Evolutionary conservation across 2,113 vertebrate genomes (phyloP).

Genomic region (Microtus oregoni): DNA sequence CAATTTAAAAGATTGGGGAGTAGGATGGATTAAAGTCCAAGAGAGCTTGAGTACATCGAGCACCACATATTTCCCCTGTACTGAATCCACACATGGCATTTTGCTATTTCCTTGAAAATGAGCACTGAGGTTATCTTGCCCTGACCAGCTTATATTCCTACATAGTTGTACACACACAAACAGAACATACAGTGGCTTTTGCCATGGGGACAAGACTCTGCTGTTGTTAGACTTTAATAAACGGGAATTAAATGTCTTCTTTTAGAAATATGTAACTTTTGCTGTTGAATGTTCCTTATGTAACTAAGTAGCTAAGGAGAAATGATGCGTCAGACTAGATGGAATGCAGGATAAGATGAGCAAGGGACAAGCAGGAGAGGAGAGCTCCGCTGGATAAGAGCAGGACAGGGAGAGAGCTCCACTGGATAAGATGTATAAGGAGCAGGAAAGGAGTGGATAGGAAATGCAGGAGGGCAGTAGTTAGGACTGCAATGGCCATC

Average conservation of each 20-base stretch:
- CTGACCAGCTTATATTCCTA: conserved; percentile 61
- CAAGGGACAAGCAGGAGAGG: neutral
- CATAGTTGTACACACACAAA: conserved; percentile 41
- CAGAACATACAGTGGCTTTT: conserved; percentile 56
- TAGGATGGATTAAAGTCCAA: conserved; percentile 8
- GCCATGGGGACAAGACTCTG: conserved; percentile 10
- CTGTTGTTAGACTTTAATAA: conserved; percentile 32
- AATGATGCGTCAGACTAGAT: neutral
- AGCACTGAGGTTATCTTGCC: conserved; percentile 62
- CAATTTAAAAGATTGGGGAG: conserved; percentile 51
- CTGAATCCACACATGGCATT: neutral
- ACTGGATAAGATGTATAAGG: neutral
- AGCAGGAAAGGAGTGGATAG: neutral
- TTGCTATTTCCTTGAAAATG: conserved; percentile 60
- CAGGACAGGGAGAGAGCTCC: neutral
- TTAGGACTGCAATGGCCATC: neutral
- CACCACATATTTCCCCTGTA: conserved; percentile 5
- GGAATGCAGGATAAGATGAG: neutral
- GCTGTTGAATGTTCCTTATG: neutral
- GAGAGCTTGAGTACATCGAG: conserved; percentile 38
- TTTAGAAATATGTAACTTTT: conserved; percentile 56
- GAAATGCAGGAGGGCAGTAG: neutral
- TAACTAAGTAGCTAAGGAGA: conserved; percentile 44
- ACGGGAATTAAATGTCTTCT: conserved; percentile 38
- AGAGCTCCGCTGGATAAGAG: neutral